phyloP scores from a whole-genome alignment of 2,113 vertebrate species.

The Maccullochella peelii region DNA sequence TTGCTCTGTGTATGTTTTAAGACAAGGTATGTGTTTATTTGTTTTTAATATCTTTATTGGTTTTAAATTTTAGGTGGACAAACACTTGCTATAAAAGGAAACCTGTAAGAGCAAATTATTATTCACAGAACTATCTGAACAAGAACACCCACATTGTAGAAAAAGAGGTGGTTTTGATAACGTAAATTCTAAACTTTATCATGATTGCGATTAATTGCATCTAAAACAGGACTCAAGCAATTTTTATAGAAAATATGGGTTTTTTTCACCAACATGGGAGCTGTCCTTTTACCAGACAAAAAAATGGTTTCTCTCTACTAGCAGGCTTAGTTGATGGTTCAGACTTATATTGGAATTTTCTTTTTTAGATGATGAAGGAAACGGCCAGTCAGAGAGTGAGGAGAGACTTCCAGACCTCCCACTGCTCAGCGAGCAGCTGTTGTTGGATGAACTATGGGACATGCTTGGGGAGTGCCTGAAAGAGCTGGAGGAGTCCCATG shows the following conservation, averaged over 20 bases:
- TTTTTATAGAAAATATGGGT: neutral
- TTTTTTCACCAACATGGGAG: neutral
- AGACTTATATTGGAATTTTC: neutral
- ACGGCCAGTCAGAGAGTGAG: constrained; percentile 88
- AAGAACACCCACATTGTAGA: neutral
- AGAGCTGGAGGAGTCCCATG: constrained; percentile 94
- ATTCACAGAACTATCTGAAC: neutral
- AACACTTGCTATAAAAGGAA: neutral
- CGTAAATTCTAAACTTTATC: neutral
- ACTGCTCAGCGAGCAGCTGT: constrained; percentile 93
- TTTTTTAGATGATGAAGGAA: constrained; percentile 80
- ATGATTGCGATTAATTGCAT: neutral
- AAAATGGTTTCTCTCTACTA: neutral
- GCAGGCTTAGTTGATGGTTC: neutral
- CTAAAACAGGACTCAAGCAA: neutral
- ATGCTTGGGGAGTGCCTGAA: constrained; percentile 96
- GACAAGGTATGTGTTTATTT: neutral
- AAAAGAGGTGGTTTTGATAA: neutral
- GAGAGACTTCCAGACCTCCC: constrained; percentile 92
- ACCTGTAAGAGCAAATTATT: neutral
- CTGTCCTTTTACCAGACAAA: neutral
- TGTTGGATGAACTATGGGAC: constrained; percentile 94
- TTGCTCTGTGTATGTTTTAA: neutral
- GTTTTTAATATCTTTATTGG: neutral
- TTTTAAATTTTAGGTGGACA: too few relatives aligned